A percentile compares a stretch with the other conserved stretches of the same genome.
phyloP scores from a whole-genome alignment of 2,888 invertebrate genomes.

The Acrocera orbiculus region DNA sequence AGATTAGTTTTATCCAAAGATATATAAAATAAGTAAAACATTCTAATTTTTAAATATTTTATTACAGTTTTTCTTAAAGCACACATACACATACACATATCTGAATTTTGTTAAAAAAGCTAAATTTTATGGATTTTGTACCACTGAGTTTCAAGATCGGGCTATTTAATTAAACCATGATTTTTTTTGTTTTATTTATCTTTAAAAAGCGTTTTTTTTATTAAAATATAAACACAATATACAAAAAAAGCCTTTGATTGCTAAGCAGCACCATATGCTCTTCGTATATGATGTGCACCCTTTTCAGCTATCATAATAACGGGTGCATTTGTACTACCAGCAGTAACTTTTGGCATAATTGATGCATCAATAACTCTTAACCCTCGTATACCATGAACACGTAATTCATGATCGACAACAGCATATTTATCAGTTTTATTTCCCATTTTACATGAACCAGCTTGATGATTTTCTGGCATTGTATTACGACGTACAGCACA shows the following conservation, averaged over 20 bases:
- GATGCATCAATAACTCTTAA: conserved; percentile 63
- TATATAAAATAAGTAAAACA: no score
- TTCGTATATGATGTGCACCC: conserved; percentile 26
- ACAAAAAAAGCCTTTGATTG: no score
- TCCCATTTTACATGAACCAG: conserved; percentile 71
- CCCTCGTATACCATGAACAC: conserved; percentile 42
- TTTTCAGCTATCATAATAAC: conserved; percentile 70
- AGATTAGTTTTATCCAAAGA: no score
- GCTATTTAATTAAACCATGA: no score
- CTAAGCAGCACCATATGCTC: conserved; percentile 26
- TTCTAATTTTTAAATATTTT: no score
- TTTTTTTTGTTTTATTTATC: neutral
- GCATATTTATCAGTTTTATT: conserved; percentile 49
- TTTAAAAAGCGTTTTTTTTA: no score
- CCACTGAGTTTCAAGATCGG: no score
- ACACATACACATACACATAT: no score
- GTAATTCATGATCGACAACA: conserved; percentile 51
- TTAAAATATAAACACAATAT: no score
- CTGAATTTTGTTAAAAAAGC: no score
- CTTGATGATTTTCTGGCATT: conserved; percentile 68
- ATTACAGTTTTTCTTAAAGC: no score
- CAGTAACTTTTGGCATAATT: conserved; percentile 59
- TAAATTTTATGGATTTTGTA: no score
- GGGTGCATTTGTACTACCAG: conserved; percentile 62
- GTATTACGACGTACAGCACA: conserved; percentile 54